Base-by-base conservation (phyloP, 2,888 invertebrate species). In the Apodemia duryi region DNA sequence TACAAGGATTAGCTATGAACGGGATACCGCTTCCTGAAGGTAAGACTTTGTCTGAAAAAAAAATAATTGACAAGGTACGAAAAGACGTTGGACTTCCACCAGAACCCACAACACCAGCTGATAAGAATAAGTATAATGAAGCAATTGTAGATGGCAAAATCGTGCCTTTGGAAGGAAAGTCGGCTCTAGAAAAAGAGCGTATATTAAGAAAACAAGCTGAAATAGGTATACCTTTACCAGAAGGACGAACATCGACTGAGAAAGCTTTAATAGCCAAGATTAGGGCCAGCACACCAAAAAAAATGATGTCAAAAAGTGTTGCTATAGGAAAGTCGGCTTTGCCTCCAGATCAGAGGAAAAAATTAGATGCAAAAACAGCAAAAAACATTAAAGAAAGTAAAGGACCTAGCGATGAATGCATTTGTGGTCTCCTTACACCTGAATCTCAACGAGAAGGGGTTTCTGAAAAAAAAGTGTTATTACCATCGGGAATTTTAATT, bases 121-220 rank as follows among this genome's bases (percentile, higher is more conserved):
- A 61, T 60, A 70, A 64, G 74, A 71, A 62, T 66, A 72, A 49
- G 65, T 68, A 54, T 67, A 71, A 72, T 71, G 71, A 13, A 54
- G 71, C 65, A 63, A 67, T 68, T 61, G 71, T 68, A 5, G 72
- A 71, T 0, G 78, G 78, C 0, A 28, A 76, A 1, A 63, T 78
- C 10, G 73, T 72, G 1, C 80, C 80, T 1, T 65, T 79, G 54
- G 75, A 75, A 70, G 80, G 78, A 0, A 72, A 79, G 67, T 64
- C 75, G 2, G 65, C 68, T 3, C 67, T 70, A 4, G 68, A 74
- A 62, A 74, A 72, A 65, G 68, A 72, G 64, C 70, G 69, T 49
- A 67, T 65, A 41, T 41, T 67, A 28, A 51, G 38, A 63, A 62
- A 63, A 6, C 60, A 63, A 60, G 63, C 63, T 29, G 49, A 62